phyloP scores from a whole-genome alignment of 2,113 vertebrate species.

The Grammomys dolichurus region DNA sequence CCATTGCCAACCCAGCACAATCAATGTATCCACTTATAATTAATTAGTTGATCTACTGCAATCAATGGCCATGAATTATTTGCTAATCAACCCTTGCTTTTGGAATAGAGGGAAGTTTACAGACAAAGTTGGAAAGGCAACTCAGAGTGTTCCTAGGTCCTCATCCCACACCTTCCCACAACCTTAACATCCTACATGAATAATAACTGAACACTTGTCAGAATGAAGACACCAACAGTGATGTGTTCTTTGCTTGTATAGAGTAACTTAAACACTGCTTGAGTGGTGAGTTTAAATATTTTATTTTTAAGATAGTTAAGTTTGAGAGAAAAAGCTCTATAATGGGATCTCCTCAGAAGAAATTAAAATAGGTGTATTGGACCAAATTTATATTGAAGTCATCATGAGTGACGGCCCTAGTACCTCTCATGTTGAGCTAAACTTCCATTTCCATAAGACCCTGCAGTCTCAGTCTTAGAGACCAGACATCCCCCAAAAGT shows the following conservation, averaged over 20 bases:
- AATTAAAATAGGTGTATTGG: not conserved
- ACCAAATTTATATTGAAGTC: not conserved
- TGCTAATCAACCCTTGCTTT: constrained; percentile 14
- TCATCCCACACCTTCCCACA: not conserved
- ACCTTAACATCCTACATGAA: not conserved
- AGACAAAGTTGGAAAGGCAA: not conserved
- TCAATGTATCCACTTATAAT: not conserved
- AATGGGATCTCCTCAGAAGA: not conserved
- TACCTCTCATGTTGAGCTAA: not conserved
- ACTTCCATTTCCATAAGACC: not conserved
- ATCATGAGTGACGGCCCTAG: not conserved
- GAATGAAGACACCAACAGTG: not conserved
- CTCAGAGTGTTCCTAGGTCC: not conserved
- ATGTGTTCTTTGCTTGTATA: not conserved
- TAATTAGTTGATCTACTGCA: not conserved
- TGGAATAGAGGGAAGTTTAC: not conserved
- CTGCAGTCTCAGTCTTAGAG: not conserved
- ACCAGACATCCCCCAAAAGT: not conserved
- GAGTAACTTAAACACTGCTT: constrained; percentile 8
- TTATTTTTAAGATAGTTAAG: not conserved
- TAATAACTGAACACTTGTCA: not conserved
- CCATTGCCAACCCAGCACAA: not conserved
- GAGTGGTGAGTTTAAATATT: not conserved
- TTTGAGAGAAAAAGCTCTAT: not conserved
- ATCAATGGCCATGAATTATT: constrained; percentile 20